Base-by-base conservation (phyloP, 2,797 vertebrate genomes). In the Yasuhikotakia modesta region DNA sequence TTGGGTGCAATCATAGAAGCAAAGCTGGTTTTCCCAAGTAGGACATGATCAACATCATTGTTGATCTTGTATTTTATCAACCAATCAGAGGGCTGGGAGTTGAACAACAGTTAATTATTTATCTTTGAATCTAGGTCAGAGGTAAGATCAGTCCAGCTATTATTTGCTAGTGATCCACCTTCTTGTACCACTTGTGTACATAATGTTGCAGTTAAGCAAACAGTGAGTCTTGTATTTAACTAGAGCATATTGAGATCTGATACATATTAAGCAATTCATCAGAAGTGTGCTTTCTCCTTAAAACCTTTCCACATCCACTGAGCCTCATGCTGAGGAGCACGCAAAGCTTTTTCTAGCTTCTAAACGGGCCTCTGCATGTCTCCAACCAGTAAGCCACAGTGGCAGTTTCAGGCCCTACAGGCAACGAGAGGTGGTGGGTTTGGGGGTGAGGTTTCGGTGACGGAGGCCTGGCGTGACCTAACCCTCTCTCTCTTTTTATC, bases 371-470 rank as follows among this genome's bases (percentile, higher is more conserved):
- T 1, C 30, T 43, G 6, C 0, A 45, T 63, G 75, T 67, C 55
- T 81, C 69, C 55, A 73, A 75, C 80, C 69, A 81, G 70, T 77
- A 27, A 19, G 70, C 75, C 74, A 63, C 75, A 46, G 55, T 43
- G 69, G 58, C 27, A 35, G 21, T 39, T 43, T 21, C 8, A 57
- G 82, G 85, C 86, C 77, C 83, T 85, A 85, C 83, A 75, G 81
- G 69, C 76, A 67, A 73, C 81, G 79, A 77, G 75, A 79, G 82
- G 88, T 90, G 90, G 88, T 80, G 78, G 85, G 79, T 82, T 85
- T 81, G 81, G 86, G 90, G 88, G 86, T 90, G 87, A 92, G 90
- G 90, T 91, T 91, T 86, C 21, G 87, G 90, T 88, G 70, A 82
- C 85, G 88, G 86, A 90, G 90, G 83, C 78, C 76, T 76, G 86